phyloP scores from a whole-genome alignment of 2,797 vertebrate species.

The Platyrinchus mystaceus region DNA sequence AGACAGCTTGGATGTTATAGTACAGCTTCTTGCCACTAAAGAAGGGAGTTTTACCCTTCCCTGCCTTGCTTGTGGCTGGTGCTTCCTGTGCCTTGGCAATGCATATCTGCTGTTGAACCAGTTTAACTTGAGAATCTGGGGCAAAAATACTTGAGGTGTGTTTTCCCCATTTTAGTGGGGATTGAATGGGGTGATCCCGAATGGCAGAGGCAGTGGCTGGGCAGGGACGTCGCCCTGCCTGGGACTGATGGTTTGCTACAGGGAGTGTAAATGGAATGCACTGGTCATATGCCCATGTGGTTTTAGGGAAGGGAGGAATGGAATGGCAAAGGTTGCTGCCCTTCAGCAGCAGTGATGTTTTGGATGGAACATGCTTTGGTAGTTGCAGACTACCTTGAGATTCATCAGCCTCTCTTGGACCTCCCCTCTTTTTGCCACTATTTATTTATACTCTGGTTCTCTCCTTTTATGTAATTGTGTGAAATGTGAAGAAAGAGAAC shows the following conservation, averaged over 20 bases:
- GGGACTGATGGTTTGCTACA: background rate
- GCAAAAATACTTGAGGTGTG: background rate
- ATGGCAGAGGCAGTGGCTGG: background rate
- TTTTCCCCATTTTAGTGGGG: background rate
- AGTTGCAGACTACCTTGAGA: background rate
- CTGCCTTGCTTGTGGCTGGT: background rate
- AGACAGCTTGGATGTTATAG: background rate
- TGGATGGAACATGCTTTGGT: background rate
- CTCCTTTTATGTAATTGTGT: background rate
- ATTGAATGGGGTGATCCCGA: accelerated
- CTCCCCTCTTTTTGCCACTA: background rate
- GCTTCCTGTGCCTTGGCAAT: background rate
- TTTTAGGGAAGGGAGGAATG: background rate
- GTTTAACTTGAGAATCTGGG: background rate
- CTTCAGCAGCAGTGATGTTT: background rate
- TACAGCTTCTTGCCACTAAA: background rate
- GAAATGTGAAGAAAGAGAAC: background rate
- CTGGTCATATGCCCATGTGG: accelerated
- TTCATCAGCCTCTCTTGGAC: background rate
- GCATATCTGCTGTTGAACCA: background rate
- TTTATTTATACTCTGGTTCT: background rate
- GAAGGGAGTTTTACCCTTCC: background rate
- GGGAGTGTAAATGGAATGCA: accelerated
- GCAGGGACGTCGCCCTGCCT: background rate
- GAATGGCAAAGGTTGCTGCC: background rate